phyloP scores from a whole-genome alignment of 37 sponge, comb jelly and placozoan genomes.

The Cliona cf. orientalis region DNA sequence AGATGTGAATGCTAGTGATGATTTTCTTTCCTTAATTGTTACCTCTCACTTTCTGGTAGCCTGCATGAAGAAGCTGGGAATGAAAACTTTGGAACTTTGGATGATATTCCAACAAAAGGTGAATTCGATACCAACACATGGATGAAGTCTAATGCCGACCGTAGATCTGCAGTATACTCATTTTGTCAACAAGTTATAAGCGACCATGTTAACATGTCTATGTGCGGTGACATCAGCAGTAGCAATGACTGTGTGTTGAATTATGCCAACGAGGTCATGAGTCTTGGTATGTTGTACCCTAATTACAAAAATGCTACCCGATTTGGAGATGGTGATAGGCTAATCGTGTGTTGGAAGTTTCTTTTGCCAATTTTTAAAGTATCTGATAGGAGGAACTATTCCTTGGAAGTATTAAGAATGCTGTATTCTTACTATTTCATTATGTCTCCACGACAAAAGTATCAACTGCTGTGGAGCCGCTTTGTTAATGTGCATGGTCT shows the following conservation, averaged over 20 bases:
- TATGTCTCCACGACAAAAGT: not conserved
- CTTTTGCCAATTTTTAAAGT: not conserved
- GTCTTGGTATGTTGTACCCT: not conserved
- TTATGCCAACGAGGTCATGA: conserved; percentile 2
- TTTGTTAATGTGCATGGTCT: not conserved
- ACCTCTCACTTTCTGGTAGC: conserved; percentile 1
- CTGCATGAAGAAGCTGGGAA: conserved; percentile 6
- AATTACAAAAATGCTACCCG: not conserved
- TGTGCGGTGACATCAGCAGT: not conserved
- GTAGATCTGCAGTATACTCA: not conserved
- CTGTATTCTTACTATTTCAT: not conserved
- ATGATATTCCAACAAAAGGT: not conserved
- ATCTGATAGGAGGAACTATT: not conserved
- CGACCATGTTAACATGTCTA: not conserved
- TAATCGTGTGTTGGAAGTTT: not conserved
- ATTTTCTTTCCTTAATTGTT: conserved; percentile 15
- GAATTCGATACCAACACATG: not conserved
- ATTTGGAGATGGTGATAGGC: not conserved
- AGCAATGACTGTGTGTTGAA: not conserved
- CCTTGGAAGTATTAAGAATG: not conserved
- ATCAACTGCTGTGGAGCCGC: not conserved
- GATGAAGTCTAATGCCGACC: not conserved
- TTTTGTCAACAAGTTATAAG: not conserved
- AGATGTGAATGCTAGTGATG: conserved; percentile 14
- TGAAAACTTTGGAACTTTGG: not conserved